Conservation (phyloP, 2,888 invertebrate genomes). For the Gisinianus flammeolus region DNA sequence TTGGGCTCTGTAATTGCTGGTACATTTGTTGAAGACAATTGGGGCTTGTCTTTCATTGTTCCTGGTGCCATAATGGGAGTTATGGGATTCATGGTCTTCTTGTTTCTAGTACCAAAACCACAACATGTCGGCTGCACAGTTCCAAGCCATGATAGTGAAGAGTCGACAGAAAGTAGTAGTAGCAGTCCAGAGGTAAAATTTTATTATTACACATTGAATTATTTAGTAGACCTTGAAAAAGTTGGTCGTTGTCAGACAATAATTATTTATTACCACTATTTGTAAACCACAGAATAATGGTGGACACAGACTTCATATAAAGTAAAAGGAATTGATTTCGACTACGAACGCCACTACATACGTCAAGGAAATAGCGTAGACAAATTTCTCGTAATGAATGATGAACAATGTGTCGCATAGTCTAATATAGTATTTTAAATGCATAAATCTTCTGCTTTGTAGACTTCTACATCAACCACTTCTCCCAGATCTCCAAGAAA, state of each 20-base stretch:
- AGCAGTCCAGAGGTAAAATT: constrained; percentile 5
- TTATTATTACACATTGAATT: not conserved
- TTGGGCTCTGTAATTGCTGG: constrained; percentile 89
- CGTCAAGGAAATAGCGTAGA: no score
- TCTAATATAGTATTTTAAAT: no score
- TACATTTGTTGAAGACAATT: constrained; percentile 80
- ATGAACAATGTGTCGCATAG: no score
- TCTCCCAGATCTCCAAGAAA: constrained; percentile 24
- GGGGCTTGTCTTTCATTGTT: constrained; percentile 86
- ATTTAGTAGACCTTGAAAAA: no score
- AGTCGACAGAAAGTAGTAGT: not conserved
- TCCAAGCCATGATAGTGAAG: constrained; percentile 60
- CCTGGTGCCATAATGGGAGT: constrained; percentile 82
- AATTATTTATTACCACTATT: no score
- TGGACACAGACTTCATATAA: no score
- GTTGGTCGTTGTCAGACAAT: no score
- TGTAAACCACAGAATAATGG: no score
- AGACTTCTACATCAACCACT: constrained; percentile 21
- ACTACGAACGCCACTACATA: no score
- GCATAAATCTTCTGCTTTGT: not conserved
- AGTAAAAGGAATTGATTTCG: no score
- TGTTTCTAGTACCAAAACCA: constrained; percentile 85
- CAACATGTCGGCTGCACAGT: constrained; percentile 71
- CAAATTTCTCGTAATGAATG: no score
- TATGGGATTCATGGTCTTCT: constrained; percentile 75